Percentiles rank a stretch among this genome's conserved stretches.
phyloP scores from a whole-genome alignment of 1,140 invertebrate species.

The Anastatus disparis region DNA sequence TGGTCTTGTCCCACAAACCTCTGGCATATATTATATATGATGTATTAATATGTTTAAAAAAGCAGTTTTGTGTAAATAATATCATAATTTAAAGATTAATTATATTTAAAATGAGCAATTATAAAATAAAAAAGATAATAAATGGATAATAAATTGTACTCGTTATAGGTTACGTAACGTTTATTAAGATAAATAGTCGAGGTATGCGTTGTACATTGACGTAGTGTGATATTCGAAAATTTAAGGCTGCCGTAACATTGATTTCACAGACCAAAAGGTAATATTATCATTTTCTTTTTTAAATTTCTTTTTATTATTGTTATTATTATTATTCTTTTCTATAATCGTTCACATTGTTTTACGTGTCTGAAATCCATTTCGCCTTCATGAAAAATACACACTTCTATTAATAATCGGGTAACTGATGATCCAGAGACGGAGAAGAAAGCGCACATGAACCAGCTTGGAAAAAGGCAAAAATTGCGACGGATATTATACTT shows the following conservation, averaged over 20 bases:
- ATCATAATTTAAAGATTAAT: too few relatives aligned
- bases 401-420: slow-evolving; percentile 29
- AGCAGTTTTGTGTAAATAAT: too few relatives aligned
- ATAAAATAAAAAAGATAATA: background rate
- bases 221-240: slow-evolving; percentile 31
- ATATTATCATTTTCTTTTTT: slow-evolving; percentile 15
- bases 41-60: too few relatives aligned
- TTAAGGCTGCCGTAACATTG: slow-evolving; percentile 37
- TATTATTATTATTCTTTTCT: too few relatives aligned
- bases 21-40: background rate
- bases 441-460: slow-evolving; percentile 26
- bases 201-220: slow-evolving; percentile 40
- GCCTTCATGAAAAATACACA: slow-evolving; percentile 37
- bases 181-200: slow-evolving; percentile 43
- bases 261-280: slow-evolving; percentile 32
- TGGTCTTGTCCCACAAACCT: too few relatives aligned
- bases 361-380: slow-evolving; percentile 16
- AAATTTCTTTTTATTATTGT: slow-evolving; percentile 2
- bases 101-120: too few relatives aligned
- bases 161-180: slow-evolving; percentile 36
- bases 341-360: too few relatives aligned
- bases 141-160: background rate
- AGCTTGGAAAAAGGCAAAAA: slow-evolving; percentile 24
- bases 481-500: slow-evolving; percentile 28
- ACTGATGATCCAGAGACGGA: slow-evolving; percentile 25